phyloP scores from a whole-genome alignment of 2,888 invertebrate species.

The Scaptomyza cyrtandrae region DNA sequence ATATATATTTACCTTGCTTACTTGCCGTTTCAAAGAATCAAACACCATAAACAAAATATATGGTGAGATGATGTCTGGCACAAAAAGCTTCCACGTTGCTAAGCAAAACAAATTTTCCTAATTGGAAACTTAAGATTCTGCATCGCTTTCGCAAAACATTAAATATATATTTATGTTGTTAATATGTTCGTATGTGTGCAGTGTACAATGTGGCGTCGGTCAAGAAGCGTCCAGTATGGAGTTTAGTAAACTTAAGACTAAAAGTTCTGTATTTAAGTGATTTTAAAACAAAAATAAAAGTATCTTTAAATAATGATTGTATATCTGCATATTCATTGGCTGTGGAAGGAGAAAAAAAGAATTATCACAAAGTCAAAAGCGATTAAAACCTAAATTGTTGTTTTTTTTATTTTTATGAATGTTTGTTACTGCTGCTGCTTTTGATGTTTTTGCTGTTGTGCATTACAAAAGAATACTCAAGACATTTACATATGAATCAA shows the following conservation, averaged over 20 bases:
- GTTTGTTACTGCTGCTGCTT: slow-evolving; percentile 20
- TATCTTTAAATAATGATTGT: neutral
- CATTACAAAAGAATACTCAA: slow-evolving; percentile 62
- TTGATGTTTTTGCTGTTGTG: slow-evolving; percentile 8
- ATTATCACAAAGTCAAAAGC: slow-evolving; percentile 9
- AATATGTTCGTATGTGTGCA: slow-evolving; percentile 1
- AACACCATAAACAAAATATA: too few species aligned
- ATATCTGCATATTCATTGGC: neutral
- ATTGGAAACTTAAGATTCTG: neutral
- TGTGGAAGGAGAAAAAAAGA: slow-evolving; percentile 1
- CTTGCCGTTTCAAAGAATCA: neutral
- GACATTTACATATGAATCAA: slow-evolving; percentile 35
- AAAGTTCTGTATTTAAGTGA: slow-evolving; percentile 2
- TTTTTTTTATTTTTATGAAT: slow-evolving; percentile 32
- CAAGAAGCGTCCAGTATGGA: neutral
- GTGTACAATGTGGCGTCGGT: neutral
- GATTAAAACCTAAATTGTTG: slow-evolving; percentile 29
- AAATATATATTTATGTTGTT: neutral
- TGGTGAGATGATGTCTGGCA: too few species aligned
- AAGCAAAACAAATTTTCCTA: neutral
- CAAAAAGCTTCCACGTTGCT: neutral
- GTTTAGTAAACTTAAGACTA: neutral
- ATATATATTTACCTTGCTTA: neutral
- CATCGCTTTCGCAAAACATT: neutral
- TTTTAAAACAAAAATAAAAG: neutral